Percentiles rank a stretch among this genome's conserved stretches.
Evolutionary conservation across 2,888 invertebrate genomes (phyloP).

Genomic region (Lepetodrilus schrolli): DNA sequence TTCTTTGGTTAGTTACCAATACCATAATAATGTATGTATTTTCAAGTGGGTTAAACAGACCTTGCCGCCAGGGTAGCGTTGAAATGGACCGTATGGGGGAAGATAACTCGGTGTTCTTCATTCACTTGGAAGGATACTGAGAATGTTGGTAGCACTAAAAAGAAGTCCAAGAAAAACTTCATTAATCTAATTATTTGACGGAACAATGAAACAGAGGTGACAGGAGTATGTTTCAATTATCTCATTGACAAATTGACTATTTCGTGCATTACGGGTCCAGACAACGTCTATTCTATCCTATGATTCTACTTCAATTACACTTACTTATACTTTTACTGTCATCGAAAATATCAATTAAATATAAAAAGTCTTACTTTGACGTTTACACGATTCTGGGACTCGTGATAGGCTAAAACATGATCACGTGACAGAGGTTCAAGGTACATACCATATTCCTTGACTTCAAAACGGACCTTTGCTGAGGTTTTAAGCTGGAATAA

Average conservation of each 20-base stretch:
- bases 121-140: constrained; percentile 47
- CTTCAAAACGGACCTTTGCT: constrained; percentile 48
- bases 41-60: too few species aligned
- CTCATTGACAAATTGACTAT: too few species aligned
- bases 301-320: too few species aligned
- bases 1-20: too few species aligned
- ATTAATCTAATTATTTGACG: background rate
- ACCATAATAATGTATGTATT: too few species aligned
- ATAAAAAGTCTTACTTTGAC: background rate
- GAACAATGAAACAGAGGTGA: too few species aligned
- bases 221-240: too few species aligned
- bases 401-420: background rate
- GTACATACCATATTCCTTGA: constrained; percentile 57
- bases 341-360: too few species aligned
- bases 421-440: background rate
- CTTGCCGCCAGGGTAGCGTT: constrained; percentile 45
- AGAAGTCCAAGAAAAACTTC: background rate
- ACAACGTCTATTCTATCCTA: too few species aligned
- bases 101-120: constrained; percentile 42
- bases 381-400: background rate
- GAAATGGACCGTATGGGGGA: constrained; percentile 44
- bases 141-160: constrained; percentile 60
- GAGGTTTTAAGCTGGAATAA: constrained; percentile 49
- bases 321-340: too few species aligned
- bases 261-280: too few species aligned